phyloP scores from a whole-genome alignment of 2,797 vertebrate species.

The Microchirus variegatus region DNA sequence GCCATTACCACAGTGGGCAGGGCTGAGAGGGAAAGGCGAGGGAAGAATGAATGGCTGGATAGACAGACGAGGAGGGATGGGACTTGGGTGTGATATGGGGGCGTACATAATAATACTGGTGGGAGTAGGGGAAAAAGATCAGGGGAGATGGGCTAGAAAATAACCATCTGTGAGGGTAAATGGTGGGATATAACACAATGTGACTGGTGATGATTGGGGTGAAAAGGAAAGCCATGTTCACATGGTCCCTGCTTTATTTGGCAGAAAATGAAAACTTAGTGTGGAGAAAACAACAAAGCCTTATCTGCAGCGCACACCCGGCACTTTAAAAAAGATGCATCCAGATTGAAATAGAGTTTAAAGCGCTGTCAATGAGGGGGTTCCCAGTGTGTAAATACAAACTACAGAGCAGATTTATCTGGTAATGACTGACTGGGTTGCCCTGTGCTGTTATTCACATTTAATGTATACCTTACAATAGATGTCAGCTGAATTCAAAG shows the following conservation, averaged over 20 bases:
- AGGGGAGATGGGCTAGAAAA: conserved; percentile 73
- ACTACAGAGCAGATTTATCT: conserved; percentile 45
- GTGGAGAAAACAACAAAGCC: conserved; percentile 43
- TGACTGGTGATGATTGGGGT: conserved; percentile 59
- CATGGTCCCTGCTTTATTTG: not conserved
- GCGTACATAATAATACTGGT: conserved; percentile 70
- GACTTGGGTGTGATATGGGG: conserved; percentile 66
- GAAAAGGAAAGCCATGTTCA: conserved; percentile 39
- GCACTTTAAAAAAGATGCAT: conserved; percentile 23
- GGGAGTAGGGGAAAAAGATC: conserved; percentile 51
- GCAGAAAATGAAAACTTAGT: conserved; percentile 13
- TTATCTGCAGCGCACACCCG: conserved; percentile 44
- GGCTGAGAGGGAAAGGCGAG: conserved; percentile 17
- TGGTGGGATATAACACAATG: conserved; percentile 61
- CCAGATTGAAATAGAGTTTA: conserved; percentile 68
- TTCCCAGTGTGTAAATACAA: conserved; percentile 53
- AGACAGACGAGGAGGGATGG: conserved; percentile 53
- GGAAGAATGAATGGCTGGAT: conserved; percentile 29
- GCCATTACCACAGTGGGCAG: conserved; percentile 52
- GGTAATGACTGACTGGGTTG: conserved; percentile 55
- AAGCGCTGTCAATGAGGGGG: conserved; percentile 60
- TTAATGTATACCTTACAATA: conserved; percentile 27
- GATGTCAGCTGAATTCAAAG: conserved; percentile 57
- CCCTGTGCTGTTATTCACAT: conserved; percentile 53
- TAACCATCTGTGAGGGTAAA: conserved; percentile 75